Evolutionary conservation across 2,797 vertebrate species (phyloP), one percentile per base, ranked within the genome.

Genomic region (Coendou prehensilis): DNA sequence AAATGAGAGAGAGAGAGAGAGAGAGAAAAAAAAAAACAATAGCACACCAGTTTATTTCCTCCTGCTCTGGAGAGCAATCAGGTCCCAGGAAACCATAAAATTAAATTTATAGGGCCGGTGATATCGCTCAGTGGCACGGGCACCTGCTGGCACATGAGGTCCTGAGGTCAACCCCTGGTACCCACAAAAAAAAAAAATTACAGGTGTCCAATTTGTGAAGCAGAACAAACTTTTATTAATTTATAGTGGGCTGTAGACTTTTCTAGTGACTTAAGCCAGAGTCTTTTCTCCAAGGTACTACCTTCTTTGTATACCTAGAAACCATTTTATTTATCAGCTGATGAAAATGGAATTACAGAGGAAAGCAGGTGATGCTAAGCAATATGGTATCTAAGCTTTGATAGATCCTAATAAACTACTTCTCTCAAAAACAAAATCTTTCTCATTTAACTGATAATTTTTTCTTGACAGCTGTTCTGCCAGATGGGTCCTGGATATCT

Each of bases 21-120:
- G 56, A 89, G 97, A 97, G 96, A 80, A 95, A 97, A 87, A 97
- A 97, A 96, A 80, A 95, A 97, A 87, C 64, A 89, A 79, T 52
- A 87, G 89, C 73, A 86, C 67, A 81, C 33, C 71, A 79, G 57
- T 94, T 96, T 94, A 95, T 97, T 97, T 96, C 92, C 86, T 97
- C 87, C 71, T 97, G 54, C 89, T 97, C 75, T 96, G 87, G 96
- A 89, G 97, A 95, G 91, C 83, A 97, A 91, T 89, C 71, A 82
- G 52, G 71, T 93, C 57, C 59, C 41, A 95, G 86, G 1, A 97
- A 97, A 97, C 87, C 93, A 96, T 94, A 94, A 97, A 93, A 96
- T 87, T 87, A 93, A 94, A 94, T 94, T 97, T 95, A 41, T 41
- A 41, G 37, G 37, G 37, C 37, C 37, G 37, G 37, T 41, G 37